Evolutionary conservation across 2,797 vertebrate genomes (phyloP).

Genomic region (Loris lydekkerianus): DNA sequence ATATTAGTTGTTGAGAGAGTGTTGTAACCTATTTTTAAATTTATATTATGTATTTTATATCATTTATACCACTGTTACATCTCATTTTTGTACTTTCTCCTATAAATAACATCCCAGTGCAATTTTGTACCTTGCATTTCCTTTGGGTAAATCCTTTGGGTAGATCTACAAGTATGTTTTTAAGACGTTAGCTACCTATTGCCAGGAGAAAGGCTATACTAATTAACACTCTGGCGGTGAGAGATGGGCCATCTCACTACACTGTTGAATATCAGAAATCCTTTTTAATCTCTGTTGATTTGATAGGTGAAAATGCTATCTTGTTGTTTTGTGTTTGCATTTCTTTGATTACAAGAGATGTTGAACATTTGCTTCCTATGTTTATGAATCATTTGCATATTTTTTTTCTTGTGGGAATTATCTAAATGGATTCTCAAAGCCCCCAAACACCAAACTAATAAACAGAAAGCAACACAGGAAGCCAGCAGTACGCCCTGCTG

Average conservation of each 20-base stretch:
- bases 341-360: conserved; percentile 75
- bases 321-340: conserved; percentile 66
- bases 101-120: conserved; percentile 7
- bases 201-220: conserved; percentile 52
- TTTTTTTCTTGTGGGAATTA: conserved; percentile 66
- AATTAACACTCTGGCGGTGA: background rate
- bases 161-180: background rate
- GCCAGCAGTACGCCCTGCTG: background rate
- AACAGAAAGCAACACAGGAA: background rate
- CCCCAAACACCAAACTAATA: background rate
- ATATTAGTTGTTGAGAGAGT: background rate
- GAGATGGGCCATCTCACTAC: background rate
- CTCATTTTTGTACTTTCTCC: conserved; percentile 1
- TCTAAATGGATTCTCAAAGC: conserved; percentile 4
- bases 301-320: conserved; percentile 63
- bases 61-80: conserved; percentile 25
- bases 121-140: background rate
- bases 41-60: conserved; percentile 2
- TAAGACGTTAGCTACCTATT: conserved; percentile 39
- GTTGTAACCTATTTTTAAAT: conserved; percentile 8
- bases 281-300: conserved; percentile 67
- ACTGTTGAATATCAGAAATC: background rate
- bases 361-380: conserved; percentile 62
- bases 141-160: background rate
- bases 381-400: conserved; percentile 70